phyloP scores from a whole-genome alignment of 2,797 vertebrate genomes.

The Triplophysa bombifrons region DNA sequence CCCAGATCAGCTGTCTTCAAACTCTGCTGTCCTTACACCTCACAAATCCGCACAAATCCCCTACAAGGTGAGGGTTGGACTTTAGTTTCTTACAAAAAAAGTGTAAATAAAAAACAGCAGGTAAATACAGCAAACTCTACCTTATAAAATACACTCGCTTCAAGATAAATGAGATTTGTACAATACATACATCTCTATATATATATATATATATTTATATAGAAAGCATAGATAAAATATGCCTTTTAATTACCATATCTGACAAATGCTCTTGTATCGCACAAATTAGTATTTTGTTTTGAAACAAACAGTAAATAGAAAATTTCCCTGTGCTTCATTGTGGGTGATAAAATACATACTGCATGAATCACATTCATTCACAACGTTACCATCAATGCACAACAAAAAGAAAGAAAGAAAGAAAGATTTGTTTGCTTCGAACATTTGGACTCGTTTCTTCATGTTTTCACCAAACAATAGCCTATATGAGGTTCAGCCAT shows the following conservation, averaged over 20 bases:
- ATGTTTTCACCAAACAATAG: neutral
- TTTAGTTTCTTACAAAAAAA: slow-evolving; percentile 48
- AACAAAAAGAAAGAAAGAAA: slow-evolving; percentile 12
- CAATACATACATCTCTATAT: slow-evolving; percentile 37
- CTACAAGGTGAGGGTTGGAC: slow-evolving; percentile 42
- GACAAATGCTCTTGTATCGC: slow-evolving; percentile 58
- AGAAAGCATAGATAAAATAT: slow-evolving; percentile 62
- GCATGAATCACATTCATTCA: slow-evolving; percentile 38
- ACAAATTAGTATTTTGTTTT: slow-evolving; percentile 53
- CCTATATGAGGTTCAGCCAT: neutral
- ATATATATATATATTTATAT: slow-evolving; percentile 46
- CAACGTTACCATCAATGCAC: slow-evolving; percentile 44
- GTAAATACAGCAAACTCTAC: slow-evolving; percentile 58
- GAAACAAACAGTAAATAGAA: slow-evolving; percentile 58
- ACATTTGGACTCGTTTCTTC: neutral
- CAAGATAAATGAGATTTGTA: slow-evolving; percentile 55
- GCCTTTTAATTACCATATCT: slow-evolving; percentile 56
- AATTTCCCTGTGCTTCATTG: slow-evolving; percentile 59
- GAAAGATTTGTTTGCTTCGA: neutral
- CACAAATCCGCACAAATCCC: slow-evolving; percentile 21
- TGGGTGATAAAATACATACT: slow-evolving; percentile 51
- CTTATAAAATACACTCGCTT: slow-evolving; percentile 61
- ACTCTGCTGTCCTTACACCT: slow-evolving; percentile 1
- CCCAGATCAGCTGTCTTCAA: slow-evolving; percentile 41
- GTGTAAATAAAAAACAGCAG: slow-evolving; percentile 52